phyloP scores from a whole-genome alignment of 37 sponge, comb jelly and placozoan species.

The Mnemiopsis leidyi region DNA sequence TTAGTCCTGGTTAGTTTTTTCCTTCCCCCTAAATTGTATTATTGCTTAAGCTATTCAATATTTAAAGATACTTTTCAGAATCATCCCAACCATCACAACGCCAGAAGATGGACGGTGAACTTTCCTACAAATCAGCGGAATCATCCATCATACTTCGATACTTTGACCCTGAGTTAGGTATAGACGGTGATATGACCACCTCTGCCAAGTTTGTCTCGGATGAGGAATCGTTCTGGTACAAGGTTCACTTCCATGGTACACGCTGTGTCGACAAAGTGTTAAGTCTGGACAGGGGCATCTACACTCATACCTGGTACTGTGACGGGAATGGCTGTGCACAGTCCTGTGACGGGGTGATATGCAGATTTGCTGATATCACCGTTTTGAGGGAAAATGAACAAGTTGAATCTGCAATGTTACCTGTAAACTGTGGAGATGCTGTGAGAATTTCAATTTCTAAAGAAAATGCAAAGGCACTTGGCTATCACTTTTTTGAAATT shows the following conservation, averaged over 20 bases:
- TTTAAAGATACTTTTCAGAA: too few species aligned
- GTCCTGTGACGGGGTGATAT: not conserved
- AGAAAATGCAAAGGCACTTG: not conserved
- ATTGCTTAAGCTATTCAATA: too few species aligned
- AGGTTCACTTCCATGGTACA: not conserved
- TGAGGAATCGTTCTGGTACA: not conserved
- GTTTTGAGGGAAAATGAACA: not conserved
- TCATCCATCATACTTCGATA: not conserved
- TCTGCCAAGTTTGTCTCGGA: not conserved
- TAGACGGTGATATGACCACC: not conserved
- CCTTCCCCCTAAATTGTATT: too few species aligned
- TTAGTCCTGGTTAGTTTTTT: too few species aligned
- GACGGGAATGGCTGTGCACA: not conserved
- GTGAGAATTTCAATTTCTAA: not conserved
- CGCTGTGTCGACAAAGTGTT: not conserved
- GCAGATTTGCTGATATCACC: not conserved
- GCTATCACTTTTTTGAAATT: not conserved
- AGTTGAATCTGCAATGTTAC: not conserved
- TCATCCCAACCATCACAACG: not conserved
- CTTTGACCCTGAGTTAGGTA: not conserved
- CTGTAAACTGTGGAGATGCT: not conserved
- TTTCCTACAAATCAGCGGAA: not conserved
- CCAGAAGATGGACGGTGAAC: not conserved
- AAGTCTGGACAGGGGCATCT: not conserved
- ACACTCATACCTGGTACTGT: not conserved